Percentiles rank a stretch among this genome's conserved stretches.
Conservation (phyloP, 2,888 invertebrate genomes). For the Ethmia dodecea region DNA sequence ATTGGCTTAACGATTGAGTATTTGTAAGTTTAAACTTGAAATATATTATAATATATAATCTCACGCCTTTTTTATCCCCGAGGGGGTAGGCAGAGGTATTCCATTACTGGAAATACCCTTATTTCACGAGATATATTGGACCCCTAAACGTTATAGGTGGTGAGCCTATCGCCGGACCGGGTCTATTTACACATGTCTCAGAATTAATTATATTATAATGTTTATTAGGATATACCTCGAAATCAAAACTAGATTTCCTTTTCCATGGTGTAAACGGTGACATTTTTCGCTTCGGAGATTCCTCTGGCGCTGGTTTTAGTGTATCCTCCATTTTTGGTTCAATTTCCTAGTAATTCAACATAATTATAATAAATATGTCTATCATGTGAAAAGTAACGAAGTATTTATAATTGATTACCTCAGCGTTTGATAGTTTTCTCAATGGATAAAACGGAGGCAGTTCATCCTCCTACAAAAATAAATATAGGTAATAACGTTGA, state of each 20-base stretch:
- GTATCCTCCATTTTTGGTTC: neutral
- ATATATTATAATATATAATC: too few species aligned
- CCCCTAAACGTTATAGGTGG: too few species aligned
- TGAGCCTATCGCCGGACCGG: too few species aligned
- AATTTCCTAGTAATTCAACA: neutral
- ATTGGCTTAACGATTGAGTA: neutral
- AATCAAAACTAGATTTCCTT: conserved; percentile 8
- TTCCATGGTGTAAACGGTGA: conserved; percentile 14
- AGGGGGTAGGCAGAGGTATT: too few species aligned
- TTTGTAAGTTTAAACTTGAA: neutral
- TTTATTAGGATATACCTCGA: conserved; percentile 4
- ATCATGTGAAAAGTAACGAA: neutral
- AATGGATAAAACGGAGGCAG: conserved; percentile 1
- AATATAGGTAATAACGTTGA: neutral
- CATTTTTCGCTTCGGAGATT: too few species aligned
- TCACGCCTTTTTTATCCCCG: too few species aligned
- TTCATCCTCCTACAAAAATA: conserved; percentile 10
- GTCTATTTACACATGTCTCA: too few species aligned
- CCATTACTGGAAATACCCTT: too few species aligned
- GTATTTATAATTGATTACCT: conserved; percentile 1
- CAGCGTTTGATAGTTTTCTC: conserved; percentile 2
- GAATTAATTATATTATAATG: too few species aligned
- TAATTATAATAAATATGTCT: neutral
- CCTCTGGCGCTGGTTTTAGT: conserved; percentile 10
- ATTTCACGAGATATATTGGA: too few species aligned